Conservation (phyloP, 2,113 vertebrate species). For the Nipponia nippon region DNA sequence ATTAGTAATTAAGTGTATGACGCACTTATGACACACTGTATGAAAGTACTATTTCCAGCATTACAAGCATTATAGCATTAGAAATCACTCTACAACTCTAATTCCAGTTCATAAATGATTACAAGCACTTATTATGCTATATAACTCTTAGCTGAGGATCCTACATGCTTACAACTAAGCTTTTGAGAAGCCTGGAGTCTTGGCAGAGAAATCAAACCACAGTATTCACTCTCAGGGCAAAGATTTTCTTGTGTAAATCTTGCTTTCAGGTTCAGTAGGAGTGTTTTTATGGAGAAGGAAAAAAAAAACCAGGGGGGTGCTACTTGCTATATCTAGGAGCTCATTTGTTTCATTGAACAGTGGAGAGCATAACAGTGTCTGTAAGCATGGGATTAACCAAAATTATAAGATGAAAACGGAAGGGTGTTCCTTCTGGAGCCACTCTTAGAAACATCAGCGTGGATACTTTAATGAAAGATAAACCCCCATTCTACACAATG, state of each 20-base stretch:
- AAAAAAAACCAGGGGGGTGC: neutral
- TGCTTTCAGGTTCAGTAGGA: neutral
- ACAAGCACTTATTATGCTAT: neutral
- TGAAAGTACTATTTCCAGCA: neutral
- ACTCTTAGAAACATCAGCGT: neutral
- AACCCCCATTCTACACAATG: neutral
- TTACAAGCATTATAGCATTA: neutral
- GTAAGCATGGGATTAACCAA: neutral
- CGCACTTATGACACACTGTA: neutral
- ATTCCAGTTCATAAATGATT: neutral
- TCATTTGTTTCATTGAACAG: neutral
- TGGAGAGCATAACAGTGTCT: neutral
- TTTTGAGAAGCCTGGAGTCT: neutral
- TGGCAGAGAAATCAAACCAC: neutral
- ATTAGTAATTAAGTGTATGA: neutral
- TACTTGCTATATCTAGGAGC: neutral
- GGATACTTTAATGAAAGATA: neutral
- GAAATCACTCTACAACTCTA: neutral
- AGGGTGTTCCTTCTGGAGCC: neutral
- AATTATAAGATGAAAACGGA: neutral
- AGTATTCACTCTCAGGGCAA: neutral
- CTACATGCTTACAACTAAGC: neutral
- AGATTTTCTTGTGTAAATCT: neutral
- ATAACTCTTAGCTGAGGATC: neutral
- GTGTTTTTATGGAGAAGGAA: neutral